phyloP scores from a whole-genome alignment of 1,140 invertebrate genomes.

The Brachionus sp. region DNA sequence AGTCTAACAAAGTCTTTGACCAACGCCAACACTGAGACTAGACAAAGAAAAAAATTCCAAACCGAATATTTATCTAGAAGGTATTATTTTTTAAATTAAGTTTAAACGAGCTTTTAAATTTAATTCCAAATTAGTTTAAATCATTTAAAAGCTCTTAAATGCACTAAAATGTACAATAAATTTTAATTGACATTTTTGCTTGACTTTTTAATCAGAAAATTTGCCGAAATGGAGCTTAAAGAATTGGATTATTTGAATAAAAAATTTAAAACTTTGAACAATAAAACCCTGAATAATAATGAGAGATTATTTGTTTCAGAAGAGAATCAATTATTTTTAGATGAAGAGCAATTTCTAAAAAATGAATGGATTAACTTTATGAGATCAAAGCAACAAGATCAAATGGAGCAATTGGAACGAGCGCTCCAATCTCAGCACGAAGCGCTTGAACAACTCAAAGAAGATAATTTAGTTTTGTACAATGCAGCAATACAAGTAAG shows the following conservation, averaged over 20 bases:
- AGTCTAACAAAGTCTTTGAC: not conserved
- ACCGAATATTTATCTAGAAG: not conserved
- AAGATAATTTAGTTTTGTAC: constrained; percentile 1
- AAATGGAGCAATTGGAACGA: constrained; percentile 12
- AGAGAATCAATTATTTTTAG: not conserved
- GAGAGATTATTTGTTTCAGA: not conserved
- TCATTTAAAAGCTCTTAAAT: not conserved
- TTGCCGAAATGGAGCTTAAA: not conserved
- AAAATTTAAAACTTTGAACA: not conserved
- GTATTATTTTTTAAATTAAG: not conserved
- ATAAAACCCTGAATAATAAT: not conserved
- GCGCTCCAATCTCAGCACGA: constrained; percentile 24
- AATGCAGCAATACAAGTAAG: constrained; percentile 42
- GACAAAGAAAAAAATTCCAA: not conserved
- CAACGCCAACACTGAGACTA: not conserved
- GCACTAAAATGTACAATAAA: not conserved
- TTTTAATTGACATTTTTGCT: not conserved
- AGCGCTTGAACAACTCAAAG: constrained; percentile 28
- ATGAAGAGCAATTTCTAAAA: constrained; percentile 30
- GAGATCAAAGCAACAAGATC: not conserved
- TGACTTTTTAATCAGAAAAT: not conserved
- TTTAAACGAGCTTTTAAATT: not conserved
- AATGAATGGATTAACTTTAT: constrained; percentile 29
- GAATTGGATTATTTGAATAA: not conserved
- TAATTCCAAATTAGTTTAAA: not conserved